Conservation (phyloP, 2,888 invertebrate genomes). For the Platycnemis pennipes region DNA sequence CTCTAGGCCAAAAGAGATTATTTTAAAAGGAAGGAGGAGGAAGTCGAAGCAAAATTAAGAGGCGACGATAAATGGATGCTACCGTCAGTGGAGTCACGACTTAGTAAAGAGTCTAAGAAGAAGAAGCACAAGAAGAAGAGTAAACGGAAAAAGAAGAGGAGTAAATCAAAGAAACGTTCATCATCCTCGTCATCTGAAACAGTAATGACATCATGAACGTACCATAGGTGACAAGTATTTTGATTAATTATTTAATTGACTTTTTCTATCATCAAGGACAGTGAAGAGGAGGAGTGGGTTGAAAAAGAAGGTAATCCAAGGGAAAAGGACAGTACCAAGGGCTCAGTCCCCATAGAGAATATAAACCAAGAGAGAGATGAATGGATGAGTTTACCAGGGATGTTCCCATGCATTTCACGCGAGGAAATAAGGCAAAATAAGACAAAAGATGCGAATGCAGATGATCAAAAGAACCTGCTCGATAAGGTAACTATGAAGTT, state of each 20-base stretch:
- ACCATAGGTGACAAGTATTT: not conserved
- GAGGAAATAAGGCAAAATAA: conserved; percentile 73
- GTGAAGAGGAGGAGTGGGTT: conserved; percentile 74
- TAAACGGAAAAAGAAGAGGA: conserved; percentile 79
- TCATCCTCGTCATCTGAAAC: conserved; percentile 77
- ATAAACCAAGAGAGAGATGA: conserved; percentile 83
- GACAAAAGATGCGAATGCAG: conserved; percentile 74
- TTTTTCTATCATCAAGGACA: conserved; percentile 18
- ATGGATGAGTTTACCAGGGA: conserved; percentile 89
- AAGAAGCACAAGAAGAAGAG: conserved; percentile 75
- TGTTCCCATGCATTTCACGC: conserved; percentile 78
- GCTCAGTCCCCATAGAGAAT: conserved; percentile 73
- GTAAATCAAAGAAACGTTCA: conserved; percentile 76
- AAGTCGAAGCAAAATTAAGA: conserved; percentile 74
- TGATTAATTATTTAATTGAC: not conserved
- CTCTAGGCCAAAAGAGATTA: conserved; percentile 74
- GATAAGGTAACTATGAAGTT: conserved; percentile 72
- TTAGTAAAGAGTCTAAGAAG: conserved; percentile 46
- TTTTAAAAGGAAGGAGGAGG: conserved; percentile 72
- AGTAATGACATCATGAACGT: conserved; percentile 69
- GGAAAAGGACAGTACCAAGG: conserved; percentile 71
- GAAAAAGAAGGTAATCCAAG: conserved; percentile 73
- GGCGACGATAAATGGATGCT: conserved; percentile 78
- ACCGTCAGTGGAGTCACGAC: conserved; percentile 77
- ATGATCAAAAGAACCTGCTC: conserved; percentile 81